Base-by-base conservation (phyloP, 2,797 vertebrate genomes). In the Alfaro cultratus region DNA sequence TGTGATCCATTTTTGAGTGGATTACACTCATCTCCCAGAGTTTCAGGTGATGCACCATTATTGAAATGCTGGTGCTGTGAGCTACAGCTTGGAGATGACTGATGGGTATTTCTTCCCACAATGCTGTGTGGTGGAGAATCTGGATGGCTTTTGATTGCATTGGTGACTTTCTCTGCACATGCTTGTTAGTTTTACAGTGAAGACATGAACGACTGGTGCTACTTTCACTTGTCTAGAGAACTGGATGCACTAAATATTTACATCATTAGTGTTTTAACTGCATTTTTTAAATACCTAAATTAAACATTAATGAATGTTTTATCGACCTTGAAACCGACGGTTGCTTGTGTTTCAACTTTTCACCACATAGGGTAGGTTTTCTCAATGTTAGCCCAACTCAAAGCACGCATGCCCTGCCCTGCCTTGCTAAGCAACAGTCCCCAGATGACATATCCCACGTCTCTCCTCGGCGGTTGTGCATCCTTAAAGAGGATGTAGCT, bases 401-500 rank as follows among this genome's bases (percentile, higher is more conserved):
- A 80, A n/a, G 53, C 46, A 77, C 73, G 36, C 80, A 45, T 71
- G 82, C 75, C 87, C 92, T 91, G 90, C 88, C 78, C 81, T 67
- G 87, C 86, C 88, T 82, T 10, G 53, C 84, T 85, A 80, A 82
- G 80, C 80, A 79, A 76, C 85, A 75, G 80, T 88, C 85, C 82
- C 68, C 21, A 34, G 85, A 82, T 91, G 88, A 92, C 91, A 75
- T 87, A 86, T 87, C 82, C 84, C 79, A 64, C 89, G 81, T 90
- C 92, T 90, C 91, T 90, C 91, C 89, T 91, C 78, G 82, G 85
- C 82, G 88, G 86, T 90, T 93, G 92, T 96, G 95, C 95, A 94
- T 97, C 96, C 97, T 96, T 96, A 96, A 97, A 96, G 95, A 96
- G 94, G 92, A 95, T 97, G 95, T 92, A 96, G 95, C 93, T 94